These are phyloP conservation scores for Cacatua alba DNA, from an alignment of 2,113 vertebrate genomes.

Conservation along the genomic window DNA sequence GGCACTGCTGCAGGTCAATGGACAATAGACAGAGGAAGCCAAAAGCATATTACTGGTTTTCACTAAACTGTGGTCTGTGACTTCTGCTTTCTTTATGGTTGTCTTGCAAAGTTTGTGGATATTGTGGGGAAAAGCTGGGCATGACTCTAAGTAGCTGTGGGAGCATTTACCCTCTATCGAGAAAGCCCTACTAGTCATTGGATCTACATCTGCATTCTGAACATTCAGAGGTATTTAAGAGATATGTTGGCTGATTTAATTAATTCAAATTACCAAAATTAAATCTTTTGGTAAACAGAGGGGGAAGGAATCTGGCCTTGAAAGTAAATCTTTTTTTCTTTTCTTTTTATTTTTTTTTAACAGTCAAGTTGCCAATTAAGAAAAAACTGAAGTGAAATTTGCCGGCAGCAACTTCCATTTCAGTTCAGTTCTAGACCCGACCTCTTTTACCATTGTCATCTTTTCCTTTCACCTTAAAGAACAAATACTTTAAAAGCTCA, in stretches of 20 bases:
- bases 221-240: neutral
- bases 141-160: neutral
- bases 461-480: conserved; percentile 1
- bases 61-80: neutral
- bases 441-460: neutral
- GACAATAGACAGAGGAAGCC: neutral
- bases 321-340: neutral
- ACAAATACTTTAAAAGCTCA: neutral
- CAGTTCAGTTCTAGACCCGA: neutral
- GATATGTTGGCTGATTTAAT: neutral
- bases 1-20: neutral
- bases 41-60: neutral
- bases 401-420: neutral
- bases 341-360: neutral
- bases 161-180: neutral
- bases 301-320: neutral
- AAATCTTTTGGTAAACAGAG: neutral
- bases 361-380: neutral
- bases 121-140: neutral
- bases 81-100: neutral
- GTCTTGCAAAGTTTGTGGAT: neutral
- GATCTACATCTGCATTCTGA: neutral
- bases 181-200: neutral
- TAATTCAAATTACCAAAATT: neutral
- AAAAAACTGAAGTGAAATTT: neutral